These are phyloP conservation scores for Myrmecophaga tridactyla DNA, from an alignment of 2,113 vertebrate genomes.

Conservation along the genomic window DNA sequence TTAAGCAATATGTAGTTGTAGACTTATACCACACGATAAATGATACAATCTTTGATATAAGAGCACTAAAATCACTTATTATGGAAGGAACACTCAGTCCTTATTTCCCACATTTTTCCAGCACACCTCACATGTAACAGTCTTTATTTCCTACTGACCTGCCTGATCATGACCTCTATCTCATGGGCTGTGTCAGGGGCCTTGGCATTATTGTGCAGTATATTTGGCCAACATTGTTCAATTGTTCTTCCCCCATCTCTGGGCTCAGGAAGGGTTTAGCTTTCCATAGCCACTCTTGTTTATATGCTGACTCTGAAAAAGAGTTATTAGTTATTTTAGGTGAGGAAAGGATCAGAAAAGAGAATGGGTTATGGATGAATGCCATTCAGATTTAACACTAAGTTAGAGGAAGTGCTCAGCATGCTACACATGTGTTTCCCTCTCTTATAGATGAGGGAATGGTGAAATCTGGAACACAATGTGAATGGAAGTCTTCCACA, in stretches of 20 bases:
- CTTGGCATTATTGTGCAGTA: fast-evolving
- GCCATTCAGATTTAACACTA: not conserved
- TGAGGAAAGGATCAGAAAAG: not conserved
- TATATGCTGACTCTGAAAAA: not conserved
- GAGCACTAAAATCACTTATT: not conserved
- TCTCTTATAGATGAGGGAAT: not conserved
- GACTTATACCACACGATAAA: not conserved
- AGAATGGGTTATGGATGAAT: not conserved
- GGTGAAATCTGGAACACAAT: not conserved
- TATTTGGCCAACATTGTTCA: not conserved
- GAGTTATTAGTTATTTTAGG: not conserved
- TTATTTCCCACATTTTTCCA: not conserved
- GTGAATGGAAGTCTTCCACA: not conserved
- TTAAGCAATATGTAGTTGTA: not conserved
- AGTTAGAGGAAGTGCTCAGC: not conserved
- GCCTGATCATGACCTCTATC: not conserved
- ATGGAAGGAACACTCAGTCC: not conserved
- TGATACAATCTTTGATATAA: not conserved
- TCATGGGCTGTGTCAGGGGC: not conserved
- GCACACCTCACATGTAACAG: not conserved
- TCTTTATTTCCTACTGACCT: not conserved
- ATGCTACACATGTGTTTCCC: not conserved
- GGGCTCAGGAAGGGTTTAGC: not conserved
- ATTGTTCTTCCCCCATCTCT: not conserved
- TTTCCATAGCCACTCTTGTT: not conserved